A percentile compares a stretch with the other conserved stretches of the same genome.
phyloP scores from a whole-genome alignment of 2,797 vertebrate genomes.

The Galagoides demidoff region DNA sequence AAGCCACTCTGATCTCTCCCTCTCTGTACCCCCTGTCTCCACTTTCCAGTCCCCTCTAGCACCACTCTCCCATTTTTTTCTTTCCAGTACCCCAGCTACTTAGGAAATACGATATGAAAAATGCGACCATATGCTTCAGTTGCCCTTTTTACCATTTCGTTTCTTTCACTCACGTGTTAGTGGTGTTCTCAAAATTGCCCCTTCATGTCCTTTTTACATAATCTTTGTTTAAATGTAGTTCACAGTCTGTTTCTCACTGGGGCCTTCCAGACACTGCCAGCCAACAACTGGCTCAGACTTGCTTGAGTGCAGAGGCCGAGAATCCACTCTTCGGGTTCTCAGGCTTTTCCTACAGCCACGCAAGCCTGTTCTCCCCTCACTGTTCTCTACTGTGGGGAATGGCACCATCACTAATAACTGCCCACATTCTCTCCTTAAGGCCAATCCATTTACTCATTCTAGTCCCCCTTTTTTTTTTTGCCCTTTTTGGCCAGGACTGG shows the following conservation, averaged over 20 bases:
- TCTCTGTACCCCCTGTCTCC: background rate
- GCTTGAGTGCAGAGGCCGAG: background rate
- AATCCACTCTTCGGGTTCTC: background rate
- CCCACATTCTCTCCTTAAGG: background rate
- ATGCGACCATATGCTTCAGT: background rate
- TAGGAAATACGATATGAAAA: background rate
- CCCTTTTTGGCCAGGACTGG: too few relatives aligned
- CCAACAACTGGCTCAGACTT: background rate
- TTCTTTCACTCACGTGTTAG: background rate
- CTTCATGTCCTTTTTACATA: background rate
- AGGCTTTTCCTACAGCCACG: background rate
- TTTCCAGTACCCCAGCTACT: background rate
- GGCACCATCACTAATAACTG: background rate
- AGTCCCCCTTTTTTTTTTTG: background rate
- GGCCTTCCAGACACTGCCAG: background rate
- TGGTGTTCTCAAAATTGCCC: background rate
- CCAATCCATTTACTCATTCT: background rate
- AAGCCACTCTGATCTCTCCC: background rate
- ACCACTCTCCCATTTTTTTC: background rate
- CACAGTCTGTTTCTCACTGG: background rate
- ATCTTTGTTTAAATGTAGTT: background rate
- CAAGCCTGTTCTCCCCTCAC: background rate
- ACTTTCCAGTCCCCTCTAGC: background rate
- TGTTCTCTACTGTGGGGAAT: background rate
- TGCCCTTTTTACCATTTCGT: background rate